Evolutionary conservation across 2,888 invertebrate species (phyloP), one percentile per base, ranked within the genome.

Genomic region (Candidula unifasciata): DNA sequence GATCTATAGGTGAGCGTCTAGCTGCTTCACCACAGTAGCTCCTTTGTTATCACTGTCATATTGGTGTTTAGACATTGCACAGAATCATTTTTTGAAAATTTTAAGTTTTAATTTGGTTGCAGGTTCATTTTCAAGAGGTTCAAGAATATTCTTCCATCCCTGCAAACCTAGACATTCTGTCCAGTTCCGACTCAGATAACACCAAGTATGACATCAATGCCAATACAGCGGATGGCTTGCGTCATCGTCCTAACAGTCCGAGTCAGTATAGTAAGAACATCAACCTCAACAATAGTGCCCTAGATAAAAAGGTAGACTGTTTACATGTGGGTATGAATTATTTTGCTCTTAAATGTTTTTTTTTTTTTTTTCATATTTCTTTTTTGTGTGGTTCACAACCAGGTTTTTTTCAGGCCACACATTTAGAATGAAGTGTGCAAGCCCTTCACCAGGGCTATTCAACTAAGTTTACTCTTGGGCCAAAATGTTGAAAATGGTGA

Each of bases 121-220:
- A n/a, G n/a, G n/a, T n/a, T n/a, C n/a, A 73, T 64, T 82, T 82
- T 74, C 82, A 74, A 73, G 82, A 82, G 64, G 82, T 64, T 27
- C 74, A 74, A 44, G 82, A 82, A 44, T 68, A 33, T 69, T n/a
- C n/a, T n/a, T 66, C 64, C 60, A 35, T 13, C n/a, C 3, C 37
- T 6, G 18, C 24, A 64, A 64, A 37, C 37, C 5, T 35, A n/a
- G 37, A 30, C 64, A 37, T 27, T 10, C 24, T 13, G 16, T 3
- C n/a, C 18, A 44, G 37, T 60, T 64, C 64, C n/a, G 35, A 37
- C n/a, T n/a, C 60, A n/a, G 64, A 64, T n/a, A 30, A 10, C 21
- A 37, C n/a, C n/a, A 30, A 33, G 21, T 33, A 52, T 60, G 78
- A 78, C n/a, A n/a, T 64, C 3, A 78, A 78, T 64, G 37, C 78